A percentile compares a stretch with the other conserved stretches of the same genome.
These are phyloP conservation scores for Tetragnatha versicolor DNA, from an alignment of 1,140 invertebrate species.

Conservation along the genomic window DNA sequence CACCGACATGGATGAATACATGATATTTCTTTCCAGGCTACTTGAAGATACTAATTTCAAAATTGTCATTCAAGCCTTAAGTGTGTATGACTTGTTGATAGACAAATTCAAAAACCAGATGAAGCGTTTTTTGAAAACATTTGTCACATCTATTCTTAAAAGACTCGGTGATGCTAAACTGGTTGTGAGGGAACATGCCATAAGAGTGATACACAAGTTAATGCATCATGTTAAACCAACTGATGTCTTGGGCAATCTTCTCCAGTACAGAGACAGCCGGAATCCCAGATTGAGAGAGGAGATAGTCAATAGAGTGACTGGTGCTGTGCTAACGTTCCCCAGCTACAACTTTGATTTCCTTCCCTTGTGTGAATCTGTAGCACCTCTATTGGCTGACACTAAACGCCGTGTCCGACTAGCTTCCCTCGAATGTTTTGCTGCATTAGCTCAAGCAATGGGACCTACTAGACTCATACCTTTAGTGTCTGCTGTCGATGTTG, in stretches of 20 bases:
- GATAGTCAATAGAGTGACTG: slow-evolving; percentile 78
- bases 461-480: slow-evolving; percentile 64
- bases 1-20: slow-evolving; percentile 50
- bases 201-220: slow-evolving; percentile 70
- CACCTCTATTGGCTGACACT: slow-evolving; percentile 72
- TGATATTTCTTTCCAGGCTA: slow-evolving; percentile 43
- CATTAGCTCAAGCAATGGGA: slow-evolving; percentile 77
- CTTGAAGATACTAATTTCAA: slow-evolving; percentile 53
- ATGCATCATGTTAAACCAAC: slow-evolving; percentile 74
- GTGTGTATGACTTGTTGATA: slow-evolving; percentile 50
- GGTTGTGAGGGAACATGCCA: slow-evolving; percentile 64
- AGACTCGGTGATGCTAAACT: slow-evolving; percentile 67
- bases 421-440: slow-evolving; percentile 80
- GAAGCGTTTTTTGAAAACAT: slow-evolving; percentile 37
- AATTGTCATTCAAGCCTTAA: slow-evolving; percentile 44
- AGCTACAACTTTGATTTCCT: slow-evolving; percentile 79
- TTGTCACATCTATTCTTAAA: slow-evolving; percentile 39
- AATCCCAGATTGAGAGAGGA: slow-evolving; percentile 79
- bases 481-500: slow-evolving; percentile 61
- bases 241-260: slow-evolving; percentile 71
- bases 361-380: slow-evolving; percentile 68
- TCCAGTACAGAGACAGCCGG: slow-evolving; percentile 72
- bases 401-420: slow-evolving; percentile 79
- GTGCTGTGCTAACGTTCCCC: slow-evolving; percentile 78
- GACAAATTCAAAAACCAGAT: slow-evolving; percentile 53